These are phyloP conservation scores for Philantomba maxwellii DNA, from an alignment of 2,113 vertebrate genomes.

Conservation along the genomic window DNA sequence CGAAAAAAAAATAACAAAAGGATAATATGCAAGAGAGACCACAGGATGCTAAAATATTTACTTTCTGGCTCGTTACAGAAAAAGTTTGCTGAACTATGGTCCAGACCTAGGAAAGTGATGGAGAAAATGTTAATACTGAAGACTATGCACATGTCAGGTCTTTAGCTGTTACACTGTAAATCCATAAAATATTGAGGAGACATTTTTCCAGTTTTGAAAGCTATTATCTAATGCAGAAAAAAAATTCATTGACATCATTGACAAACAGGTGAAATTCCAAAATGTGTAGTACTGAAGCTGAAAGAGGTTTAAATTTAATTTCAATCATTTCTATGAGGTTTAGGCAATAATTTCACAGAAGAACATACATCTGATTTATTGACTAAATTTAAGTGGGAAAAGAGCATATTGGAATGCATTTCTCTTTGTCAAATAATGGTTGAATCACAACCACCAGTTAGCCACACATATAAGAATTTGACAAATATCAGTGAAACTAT, in stretches of 20 bases:
- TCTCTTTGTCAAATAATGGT: background rate
- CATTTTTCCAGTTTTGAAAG: slow-evolving; percentile 6
- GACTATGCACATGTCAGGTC: background rate
- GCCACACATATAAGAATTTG: background rate
- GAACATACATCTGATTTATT: background rate
- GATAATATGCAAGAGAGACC: background rate
- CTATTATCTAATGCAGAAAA: background rate
- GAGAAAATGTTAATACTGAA: background rate
- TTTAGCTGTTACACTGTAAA: background rate
- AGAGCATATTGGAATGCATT: background rate
- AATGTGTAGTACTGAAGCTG: background rate
- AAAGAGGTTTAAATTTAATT: slow-evolving; percentile 15
- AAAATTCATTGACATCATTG: background rate
- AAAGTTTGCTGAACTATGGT: background rate
- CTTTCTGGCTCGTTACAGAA: background rate
- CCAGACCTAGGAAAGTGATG: background rate
- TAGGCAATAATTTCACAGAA: background rate
- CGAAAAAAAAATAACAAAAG: background rate
- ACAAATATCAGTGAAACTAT: background rate
- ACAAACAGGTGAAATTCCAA: slow-evolving; percentile 14
- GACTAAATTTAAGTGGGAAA: background rate
- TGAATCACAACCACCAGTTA: background rate
- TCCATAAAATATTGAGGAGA: background rate
- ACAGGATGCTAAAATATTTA: background rate
- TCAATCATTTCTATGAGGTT: background rate